These are phyloP conservation scores for Oenanthe melanoleuca DNA, from an alignment of 2,113 vertebrate species.

Conservation along the genomic window DNA sequence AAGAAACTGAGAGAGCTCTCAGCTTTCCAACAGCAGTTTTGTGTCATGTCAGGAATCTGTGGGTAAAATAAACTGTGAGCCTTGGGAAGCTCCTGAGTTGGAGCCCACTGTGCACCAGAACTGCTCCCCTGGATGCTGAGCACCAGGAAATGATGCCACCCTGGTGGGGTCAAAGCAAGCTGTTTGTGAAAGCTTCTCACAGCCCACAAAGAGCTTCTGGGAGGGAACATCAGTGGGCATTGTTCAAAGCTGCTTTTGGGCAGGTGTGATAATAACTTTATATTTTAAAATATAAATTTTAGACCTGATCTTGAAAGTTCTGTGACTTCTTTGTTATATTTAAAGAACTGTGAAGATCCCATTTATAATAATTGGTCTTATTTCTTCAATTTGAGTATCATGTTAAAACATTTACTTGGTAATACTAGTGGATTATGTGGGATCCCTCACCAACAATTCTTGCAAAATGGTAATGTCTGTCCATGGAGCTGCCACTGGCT, in stretches of 20 bases:
- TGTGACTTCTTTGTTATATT: not conserved
- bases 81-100: not conserved
- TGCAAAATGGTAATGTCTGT: not conserved
- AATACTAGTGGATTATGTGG: not conserved
- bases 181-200: not conserved
- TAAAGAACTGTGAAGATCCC: not conserved
- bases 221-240: not conserved
- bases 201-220: not conserved
- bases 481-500: not conserved
- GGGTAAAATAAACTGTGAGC: not conserved
- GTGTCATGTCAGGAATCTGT: rapidly evolving
- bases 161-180: not conserved
- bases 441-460: not conserved
- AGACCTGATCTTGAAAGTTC: not conserved
- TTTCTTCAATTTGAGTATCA: not conserved
- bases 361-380: not conserved
- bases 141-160: not conserved
- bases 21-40: not conserved
- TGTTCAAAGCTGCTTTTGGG: rapidly evolving
- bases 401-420: not conserved
- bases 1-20: not conserved
- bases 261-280: not conserved
- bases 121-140: not conserved
- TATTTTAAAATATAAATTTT: not conserved
- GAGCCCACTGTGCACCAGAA: not conserved